Evolutionary conservation across 2,113 vertebrate species (phyloP), one percentile per base, ranked within the genome.

Genomic region (Chaenocephalus aceratus): DNA sequence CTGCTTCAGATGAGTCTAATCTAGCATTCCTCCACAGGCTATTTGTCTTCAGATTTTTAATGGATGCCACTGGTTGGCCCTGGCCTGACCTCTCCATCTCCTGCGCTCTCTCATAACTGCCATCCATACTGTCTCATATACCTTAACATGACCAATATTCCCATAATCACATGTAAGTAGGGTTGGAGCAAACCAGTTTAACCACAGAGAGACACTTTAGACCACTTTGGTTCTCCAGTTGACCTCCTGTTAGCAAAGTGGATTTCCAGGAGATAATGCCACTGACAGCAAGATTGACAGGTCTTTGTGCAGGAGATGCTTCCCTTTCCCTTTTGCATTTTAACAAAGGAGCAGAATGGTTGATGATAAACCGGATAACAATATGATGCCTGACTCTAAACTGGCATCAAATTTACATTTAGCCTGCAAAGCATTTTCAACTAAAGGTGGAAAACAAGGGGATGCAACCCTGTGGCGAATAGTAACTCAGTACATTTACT

Each of bases 1-100:
- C 88, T 62, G 85, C 87, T 77, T 91, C 84, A 87, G 88, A 93
- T 90, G 85, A 90, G 75, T 80, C 72, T 83, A 88, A 92, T 89
- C 88, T 83, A 84, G 79, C 91, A 85, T 88, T 91, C 84, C 83
- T 87, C 88, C 88, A 77, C 81, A 70, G 85, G 77, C 79, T 90
- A 85, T 88, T 93, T 91, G 61, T 80, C 88, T 89, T 87, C 65
- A 76, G 54, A 88, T 87, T 93, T 92, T 90, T 82, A 86, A 92
- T 88, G 82, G 80, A 92, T 88, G 87, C 87, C 88, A 88, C 54
- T 80, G 83, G 64, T 75, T 86, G 84, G 62, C 83, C 91, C 77
- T 66, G 7, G 0, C 15, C 64, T 89, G 85, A 91, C 71, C 87
- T 67, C 58, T 64, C 16, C 15, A 3, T 77, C 30, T 64, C 56